Evolutionary conservation across 2,113 vertebrate genomes (phyloP).

Genomic region (Sebastes fasciatus): DNA sequence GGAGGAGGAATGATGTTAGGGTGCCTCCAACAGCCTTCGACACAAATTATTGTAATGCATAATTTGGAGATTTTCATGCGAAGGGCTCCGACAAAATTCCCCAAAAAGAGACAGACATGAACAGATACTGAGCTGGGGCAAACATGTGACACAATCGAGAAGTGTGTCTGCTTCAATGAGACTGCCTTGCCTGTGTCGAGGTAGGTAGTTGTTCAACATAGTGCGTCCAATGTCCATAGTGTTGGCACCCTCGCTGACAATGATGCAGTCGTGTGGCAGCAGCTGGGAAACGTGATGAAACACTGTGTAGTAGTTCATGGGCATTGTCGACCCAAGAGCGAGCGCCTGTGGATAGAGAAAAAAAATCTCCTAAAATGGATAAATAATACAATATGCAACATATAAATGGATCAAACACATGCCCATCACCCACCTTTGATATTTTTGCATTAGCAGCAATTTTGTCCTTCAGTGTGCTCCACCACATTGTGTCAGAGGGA

Average conservation of each 20-base stretch:
- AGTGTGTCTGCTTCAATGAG: neutral
- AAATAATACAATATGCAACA: neutral
- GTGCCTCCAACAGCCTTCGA: neutral
- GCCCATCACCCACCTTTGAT: conserved; percentile 84
- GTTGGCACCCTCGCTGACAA: conserved; percentile 97
- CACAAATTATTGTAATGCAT: neutral
- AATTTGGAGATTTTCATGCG: neutral
- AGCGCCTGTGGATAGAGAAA: conserved; percentile 81
- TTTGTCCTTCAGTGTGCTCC: conserved; percentile 88
- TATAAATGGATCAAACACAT: neutral
- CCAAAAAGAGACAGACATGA: neutral
- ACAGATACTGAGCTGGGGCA: neutral
- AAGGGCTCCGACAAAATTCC: neutral
- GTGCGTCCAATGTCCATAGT: conserved; percentile 99
- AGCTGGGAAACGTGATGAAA: conserved; percentile 90
- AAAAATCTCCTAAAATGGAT: neutral
- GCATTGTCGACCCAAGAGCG: conserved; percentile 83
- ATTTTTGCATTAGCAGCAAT: conserved; percentile 87
- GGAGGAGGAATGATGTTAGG: neutral
- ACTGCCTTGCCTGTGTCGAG: conserved; percentile 89
- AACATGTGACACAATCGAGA: neutral
- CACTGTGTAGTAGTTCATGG: conserved; percentile 97
- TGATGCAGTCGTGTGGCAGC: conserved; percentile 91
- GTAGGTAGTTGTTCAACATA: conserved; percentile 91
- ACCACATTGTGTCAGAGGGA: conserved; percentile 89